These are phyloP conservation scores for Thalassoma bifasciatum DNA, from an alignment of 2,113 vertebrate species.

Conservation along the genomic window DNA sequence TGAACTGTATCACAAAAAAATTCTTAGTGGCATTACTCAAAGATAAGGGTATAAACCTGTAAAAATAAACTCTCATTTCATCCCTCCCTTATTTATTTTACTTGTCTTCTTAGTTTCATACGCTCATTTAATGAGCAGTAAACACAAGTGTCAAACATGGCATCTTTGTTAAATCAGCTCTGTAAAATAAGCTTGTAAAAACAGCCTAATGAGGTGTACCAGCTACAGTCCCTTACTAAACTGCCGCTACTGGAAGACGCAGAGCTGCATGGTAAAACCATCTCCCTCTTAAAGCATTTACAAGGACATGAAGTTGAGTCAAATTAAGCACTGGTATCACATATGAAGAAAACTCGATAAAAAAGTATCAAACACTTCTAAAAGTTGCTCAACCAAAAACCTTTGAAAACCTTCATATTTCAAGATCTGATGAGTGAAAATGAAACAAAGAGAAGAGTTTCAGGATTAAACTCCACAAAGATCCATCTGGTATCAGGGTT, in stretches of 20 bases:
- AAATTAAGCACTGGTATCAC: not conserved
- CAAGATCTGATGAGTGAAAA: constrained; percentile 15
- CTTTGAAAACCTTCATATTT: not conserved
- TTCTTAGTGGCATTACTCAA: too few species aligned
- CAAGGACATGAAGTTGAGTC: not conserved
- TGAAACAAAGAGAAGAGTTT: constrained; percentile 18
- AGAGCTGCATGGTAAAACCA: not conserved
- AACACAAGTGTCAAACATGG: not conserved
- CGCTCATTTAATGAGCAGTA: too few species aligned
- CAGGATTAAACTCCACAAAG: constrained; percentile 36
- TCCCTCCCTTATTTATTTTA: too few species aligned
- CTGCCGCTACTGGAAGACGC: not conserved
- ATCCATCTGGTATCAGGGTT: constrained; percentile 36
- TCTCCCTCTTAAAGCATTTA: not conserved
- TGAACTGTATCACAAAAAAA: too few species aligned
- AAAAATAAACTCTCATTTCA: too few species aligned
- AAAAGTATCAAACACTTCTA: too few species aligned
- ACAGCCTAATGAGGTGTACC: not conserved
- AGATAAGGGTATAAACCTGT: too few species aligned
- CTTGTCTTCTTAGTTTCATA: not conserved
- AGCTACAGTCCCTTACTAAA: not conserved
- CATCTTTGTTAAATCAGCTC: not conserved
- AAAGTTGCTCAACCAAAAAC: not conserved
- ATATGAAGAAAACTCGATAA: not conserved
- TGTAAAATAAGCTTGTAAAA: not conserved